A percentile compares a stretch with the other conserved stretches of the same genome.
phyloP scores from a whole-genome alignment of 2,797 vertebrate species.

The Glossophaga mutica region DNA sequence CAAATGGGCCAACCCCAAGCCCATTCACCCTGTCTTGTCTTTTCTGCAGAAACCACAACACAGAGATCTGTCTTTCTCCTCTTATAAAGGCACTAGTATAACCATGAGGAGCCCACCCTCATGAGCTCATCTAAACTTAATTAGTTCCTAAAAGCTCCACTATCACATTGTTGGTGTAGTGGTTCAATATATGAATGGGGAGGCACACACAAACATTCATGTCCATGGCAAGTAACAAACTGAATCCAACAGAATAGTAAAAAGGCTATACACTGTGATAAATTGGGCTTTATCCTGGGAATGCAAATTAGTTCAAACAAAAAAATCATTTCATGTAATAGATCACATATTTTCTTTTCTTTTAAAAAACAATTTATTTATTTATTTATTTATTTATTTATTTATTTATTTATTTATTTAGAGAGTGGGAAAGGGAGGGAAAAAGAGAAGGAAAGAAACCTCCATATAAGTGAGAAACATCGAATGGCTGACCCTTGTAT shows the following conservation, averaged over 20 bases:
- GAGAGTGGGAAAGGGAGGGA: not conserved
- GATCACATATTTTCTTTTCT: not conserved
- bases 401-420: not conserved
- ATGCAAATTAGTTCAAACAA: not conserved
- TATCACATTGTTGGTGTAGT: not conserved
- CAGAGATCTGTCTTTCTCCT: not conserved
- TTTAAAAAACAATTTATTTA: not conserved
- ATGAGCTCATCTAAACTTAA: not conserved
- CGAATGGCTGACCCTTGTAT: not conserved
- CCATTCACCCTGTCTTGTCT: not conserved
- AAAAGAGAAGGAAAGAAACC: not conserved
- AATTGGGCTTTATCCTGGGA: not conserved
- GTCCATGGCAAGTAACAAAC: not conserved
- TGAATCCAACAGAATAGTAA: not conserved
- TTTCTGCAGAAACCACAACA: not conserved
- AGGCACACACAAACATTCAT: not conserved
- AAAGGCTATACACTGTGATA: not conserved
- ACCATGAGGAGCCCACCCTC: not conserved
- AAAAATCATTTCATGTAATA: not conserved
- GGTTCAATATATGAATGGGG: not conserved
- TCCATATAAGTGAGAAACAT: not conserved
- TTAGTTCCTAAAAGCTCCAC: not conserved
- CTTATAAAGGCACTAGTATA: not conserved
- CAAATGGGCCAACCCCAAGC: not conserved
- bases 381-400: too few species aligned